phyloP scores from a whole-genome alignment of 2,888 invertebrate genomes.

The Onchidella celtica region DNA sequence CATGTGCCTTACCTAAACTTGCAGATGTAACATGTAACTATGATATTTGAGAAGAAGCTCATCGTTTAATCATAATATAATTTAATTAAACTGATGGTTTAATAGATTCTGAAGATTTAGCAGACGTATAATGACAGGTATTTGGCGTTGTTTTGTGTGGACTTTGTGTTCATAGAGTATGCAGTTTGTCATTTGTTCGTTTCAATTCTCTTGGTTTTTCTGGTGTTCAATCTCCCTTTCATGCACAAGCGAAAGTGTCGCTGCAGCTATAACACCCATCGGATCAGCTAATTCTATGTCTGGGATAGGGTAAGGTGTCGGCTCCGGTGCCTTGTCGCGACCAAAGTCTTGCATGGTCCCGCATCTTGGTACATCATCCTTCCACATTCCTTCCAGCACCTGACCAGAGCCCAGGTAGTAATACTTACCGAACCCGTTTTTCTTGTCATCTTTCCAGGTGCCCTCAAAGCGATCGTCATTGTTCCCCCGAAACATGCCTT shows the following conservation, averaged over 20 bases:
- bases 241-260: not conserved
- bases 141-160: too few species aligned
- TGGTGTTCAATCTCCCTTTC: not conserved
- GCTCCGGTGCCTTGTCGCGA: slow-evolving; percentile 76
- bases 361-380: slow-evolving; percentile 79
- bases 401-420: slow-evolving; percentile 80
- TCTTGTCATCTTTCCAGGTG: slow-evolving; percentile 78
- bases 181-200: too few species aligned
- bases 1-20: too few species aligned
- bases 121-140: too few species aligned
- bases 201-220: too few species aligned
- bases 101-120: too few species aligned
- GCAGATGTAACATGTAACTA: too few species aligned
- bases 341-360: slow-evolving; percentile 79
- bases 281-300: slow-evolving; percentile 31
- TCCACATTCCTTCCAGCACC: slow-evolving; percentile 79
- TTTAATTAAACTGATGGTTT: too few species aligned
- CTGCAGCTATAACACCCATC: not conserved
- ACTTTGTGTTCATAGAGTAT: too few species aligned
- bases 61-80: too few species aligned
- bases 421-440: slow-evolving; percentile 80
- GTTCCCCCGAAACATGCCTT: slow-evolving; percentile 78
- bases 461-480: slow-evolving; percentile 80
- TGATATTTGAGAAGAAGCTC: too few species aligned
- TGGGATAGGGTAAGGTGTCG: slow-evolving; percentile 78